Percentiles rank a stretch among this genome's conserved stretches.
These are phyloP conservation scores for Propsilocerus akamusi DNA, from an alignment of 1,140 invertebrate species.

Conservation along the genomic window DNA sequence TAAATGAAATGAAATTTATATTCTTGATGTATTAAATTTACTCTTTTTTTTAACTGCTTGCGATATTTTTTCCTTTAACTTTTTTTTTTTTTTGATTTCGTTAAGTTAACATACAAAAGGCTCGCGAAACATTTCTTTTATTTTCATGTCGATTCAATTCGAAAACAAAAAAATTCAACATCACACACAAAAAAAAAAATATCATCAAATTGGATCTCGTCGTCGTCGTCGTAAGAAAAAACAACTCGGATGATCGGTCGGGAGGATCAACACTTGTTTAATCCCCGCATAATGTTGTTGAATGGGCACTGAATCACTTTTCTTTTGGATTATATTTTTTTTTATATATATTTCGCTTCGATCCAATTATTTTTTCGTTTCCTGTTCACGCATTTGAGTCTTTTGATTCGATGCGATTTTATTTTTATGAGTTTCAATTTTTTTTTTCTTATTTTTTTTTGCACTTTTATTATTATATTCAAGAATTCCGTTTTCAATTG, in stretches of 20 bases:
- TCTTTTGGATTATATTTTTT: neutral
- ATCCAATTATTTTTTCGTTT: neutral
- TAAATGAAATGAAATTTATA: constrained; percentile 4
- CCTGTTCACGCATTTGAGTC: neutral
- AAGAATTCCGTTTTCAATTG: too few relatives aligned
- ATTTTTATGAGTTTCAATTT: too few relatives aligned
- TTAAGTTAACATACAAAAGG: constrained; percentile 3
- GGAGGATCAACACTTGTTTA: too few relatives aligned
- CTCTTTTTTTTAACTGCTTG: neutral
- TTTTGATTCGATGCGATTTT: too few relatives aligned
- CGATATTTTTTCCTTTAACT: too few relatives aligned
- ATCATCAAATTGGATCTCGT: too few relatives aligned
- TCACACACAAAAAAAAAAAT: neutral
- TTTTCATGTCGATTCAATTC: neutral
- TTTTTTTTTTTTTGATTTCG: neutral
- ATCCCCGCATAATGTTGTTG: too few relatives aligned
- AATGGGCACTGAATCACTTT: too few relatives aligned
- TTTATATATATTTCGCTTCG: neutral
- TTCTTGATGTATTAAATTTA: constrained; percentile 4
- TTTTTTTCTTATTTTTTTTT: neutral
- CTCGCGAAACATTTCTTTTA: neutral
- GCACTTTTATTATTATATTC: neutral
- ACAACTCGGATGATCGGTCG: too few relatives aligned
- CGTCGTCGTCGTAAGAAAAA: too few relatives aligned
- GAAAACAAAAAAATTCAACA: neutral